phyloP scores from a whole-genome alignment of 2,113 vertebrate species.

The Gasterosteus nipponicus region DNA sequence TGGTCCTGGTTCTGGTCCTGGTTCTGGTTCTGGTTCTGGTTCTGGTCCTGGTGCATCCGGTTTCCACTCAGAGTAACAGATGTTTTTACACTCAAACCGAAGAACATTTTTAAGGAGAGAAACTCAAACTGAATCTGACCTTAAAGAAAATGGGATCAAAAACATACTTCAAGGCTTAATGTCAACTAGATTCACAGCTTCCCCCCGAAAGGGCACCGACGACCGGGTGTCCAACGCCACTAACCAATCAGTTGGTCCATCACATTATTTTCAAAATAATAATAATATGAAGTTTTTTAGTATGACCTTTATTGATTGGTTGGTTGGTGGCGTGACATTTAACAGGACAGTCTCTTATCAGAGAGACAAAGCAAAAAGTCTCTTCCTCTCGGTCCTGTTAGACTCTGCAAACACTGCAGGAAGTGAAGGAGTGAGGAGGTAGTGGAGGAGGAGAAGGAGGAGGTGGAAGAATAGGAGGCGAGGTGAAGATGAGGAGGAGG shows the following conservation, averaged over 20 bases:
- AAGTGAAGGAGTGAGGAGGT: too few species aligned
- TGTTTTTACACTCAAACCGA: conserved; percentile 5
- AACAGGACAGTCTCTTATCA: conserved; percentile 27
- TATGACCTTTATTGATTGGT: not conserved
- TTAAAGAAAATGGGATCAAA: conserved; percentile 23
- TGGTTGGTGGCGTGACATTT: not conserved
- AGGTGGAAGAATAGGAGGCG: too few species aligned
- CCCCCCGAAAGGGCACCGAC: not conserved
- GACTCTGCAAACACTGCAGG: conserved; percentile 56
- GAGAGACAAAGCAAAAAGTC: conserved; percentile 4
- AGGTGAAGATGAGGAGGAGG: not conserved
- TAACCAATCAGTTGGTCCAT: conserved; percentile 19
- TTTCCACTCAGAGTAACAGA: not conserved
- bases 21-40: conserved; percentile 18
- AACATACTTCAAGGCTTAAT: conserved; percentile 41
- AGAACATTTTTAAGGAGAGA: conserved; percentile 10
- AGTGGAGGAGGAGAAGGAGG: too few species aligned
- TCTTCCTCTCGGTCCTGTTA: conserved; percentile 1
- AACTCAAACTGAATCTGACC: not conserved
- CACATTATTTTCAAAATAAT: not conserved
- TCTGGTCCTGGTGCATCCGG: conserved; percentile 8
- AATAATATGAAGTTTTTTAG: too few species aligned
- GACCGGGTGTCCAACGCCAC: not conserved
- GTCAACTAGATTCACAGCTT: conserved; percentile 59
- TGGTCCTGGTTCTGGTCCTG: too few species aligned